Base-by-base conservation (phyloP, 1,140 invertebrate genomes). In the Zaprionus vittiger region DNA sequence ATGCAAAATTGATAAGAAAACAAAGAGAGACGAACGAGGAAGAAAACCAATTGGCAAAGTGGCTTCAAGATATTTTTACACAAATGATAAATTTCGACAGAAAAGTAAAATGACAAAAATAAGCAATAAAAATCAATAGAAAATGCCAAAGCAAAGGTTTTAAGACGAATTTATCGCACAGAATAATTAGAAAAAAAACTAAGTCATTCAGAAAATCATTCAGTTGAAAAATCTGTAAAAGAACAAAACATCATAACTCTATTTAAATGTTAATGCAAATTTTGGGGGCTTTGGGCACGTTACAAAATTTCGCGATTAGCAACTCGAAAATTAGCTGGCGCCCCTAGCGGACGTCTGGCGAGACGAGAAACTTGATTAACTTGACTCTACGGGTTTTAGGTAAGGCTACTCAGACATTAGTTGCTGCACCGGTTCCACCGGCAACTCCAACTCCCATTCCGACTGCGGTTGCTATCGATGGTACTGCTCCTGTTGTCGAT, bases 1-100 rank as follows among this genome's bases (percentile, higher is more conserved):
- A 87, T 83, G 80, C 59, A 75, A 82, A 74, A 83, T 86, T 69
- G 83, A 86, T 86, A 83, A 69, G 67, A 65, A 69, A 62, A 28
- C 22, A 34, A 60, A 59, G 15, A 54, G 59, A 17, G 38, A 49
- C 6, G 17, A 63, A 24, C n/a, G 31, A 9, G 6, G 4, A 22
- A 17, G n/a, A 31, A 83, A 80, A 72, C 34, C 83, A 87, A 87
- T 86, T 83, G 70, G 38, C 26, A 55, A 84, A 86, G 69, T 65
- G 73, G 57, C 63, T 69, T 49, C 34, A 49, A 55, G 74, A 85
- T 38, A 54, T 60, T 71, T 67, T 77, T 69, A 63, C 55, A 66
- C 12, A 41, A 65, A 69, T 86, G 67, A 77, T 54, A 38, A 80
- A 77, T 64, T 54, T 17, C 41, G 41, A 44, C 63, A 57, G 34